These are phyloP conservation scores for Ostrea edulis DNA, from an alignment of 1,140 invertebrate species.

Conservation along the genomic window DNA sequence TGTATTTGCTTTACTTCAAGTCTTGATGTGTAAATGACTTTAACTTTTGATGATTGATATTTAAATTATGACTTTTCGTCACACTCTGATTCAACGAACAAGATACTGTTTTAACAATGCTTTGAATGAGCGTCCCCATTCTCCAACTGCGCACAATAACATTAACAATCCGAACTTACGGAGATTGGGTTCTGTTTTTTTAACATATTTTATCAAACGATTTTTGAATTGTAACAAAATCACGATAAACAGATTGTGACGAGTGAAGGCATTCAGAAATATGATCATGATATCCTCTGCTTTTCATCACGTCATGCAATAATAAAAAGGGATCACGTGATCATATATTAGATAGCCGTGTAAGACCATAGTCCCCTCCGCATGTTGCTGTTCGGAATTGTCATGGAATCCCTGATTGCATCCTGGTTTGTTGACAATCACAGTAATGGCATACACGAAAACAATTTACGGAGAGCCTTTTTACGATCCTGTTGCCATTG, in stretches of 20 bases:
- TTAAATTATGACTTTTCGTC: too few relatives aligned
- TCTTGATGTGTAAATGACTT: too few relatives aligned
- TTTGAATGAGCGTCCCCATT: background rate
- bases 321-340: background rate
- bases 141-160: background rate
- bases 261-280: background rate
- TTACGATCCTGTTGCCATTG: background rate
- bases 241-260: background rate
- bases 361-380: background rate
- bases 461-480: background rate
- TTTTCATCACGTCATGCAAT: background rate
- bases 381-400: background rate
- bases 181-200: background rate
- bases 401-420: background rate
- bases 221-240: background rate
- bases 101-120: background rate
- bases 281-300: background rate
- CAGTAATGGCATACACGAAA: background rate
- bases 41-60: too few relatives aligned
- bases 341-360: background rate
- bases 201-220: background rate
- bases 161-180: background rate
- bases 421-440: constrained; percentile 24
- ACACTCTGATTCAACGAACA: background rate
- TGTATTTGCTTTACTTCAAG: too few relatives aligned